Conservation (phyloP, 2,888 invertebrate species). For the Toxonevra muliebris region DNA sequence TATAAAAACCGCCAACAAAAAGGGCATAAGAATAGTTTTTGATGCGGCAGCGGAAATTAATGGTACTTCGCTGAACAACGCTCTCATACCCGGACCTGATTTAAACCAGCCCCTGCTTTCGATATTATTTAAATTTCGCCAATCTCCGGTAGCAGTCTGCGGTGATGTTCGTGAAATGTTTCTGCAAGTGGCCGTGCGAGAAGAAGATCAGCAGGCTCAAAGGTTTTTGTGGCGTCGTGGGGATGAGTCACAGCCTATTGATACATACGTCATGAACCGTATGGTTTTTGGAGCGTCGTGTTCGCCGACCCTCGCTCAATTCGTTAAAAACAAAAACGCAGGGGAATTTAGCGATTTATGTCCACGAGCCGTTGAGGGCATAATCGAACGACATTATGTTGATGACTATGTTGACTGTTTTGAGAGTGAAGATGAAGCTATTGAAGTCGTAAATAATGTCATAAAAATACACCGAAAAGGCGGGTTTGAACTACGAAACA, state of each 20-base stretch:
- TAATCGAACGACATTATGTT: slow-evolving; percentile 29
- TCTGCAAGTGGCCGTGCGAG: slow-evolving; percentile 41
- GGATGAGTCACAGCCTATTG: background rate
- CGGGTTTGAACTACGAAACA: slow-evolving; percentile 29
- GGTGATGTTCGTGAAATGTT: slow-evolving; percentile 57
- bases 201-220: slow-evolving; percentile 21
- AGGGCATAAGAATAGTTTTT: slow-evolving; percentile 29
- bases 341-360: background rate
- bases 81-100: slow-evolving; percentile 18
- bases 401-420: slow-evolving; percentile 34
- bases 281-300: slow-evolving; percentile 28
- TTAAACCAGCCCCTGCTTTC: background rate
- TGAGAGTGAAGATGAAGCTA: slow-evolving; percentile 27
- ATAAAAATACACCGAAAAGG: slow-evolving; percentile 27
- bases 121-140: slow-evolving; percentile 49
- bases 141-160: slow-evolving; percentile 42
- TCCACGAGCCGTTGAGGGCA: slow-evolving; percentile 25
- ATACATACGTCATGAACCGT: slow-evolving; percentile 28
- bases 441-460: slow-evolving; percentile 22
- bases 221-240: slow-evolving; percentile 29
- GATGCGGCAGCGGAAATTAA: slow-evolving; percentile 19
- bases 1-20: slow-evolving; percentile 18
- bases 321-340: slow-evolving; percentile 32
- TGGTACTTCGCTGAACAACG: slow-evolving; percentile 12
- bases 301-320: slow-evolving; percentile 33